Evolutionary conservation across 2,113 vertebrate species (phyloP), one percentile per base, ranked within the genome.

Genomic region (Elachura formosa): DNA sequence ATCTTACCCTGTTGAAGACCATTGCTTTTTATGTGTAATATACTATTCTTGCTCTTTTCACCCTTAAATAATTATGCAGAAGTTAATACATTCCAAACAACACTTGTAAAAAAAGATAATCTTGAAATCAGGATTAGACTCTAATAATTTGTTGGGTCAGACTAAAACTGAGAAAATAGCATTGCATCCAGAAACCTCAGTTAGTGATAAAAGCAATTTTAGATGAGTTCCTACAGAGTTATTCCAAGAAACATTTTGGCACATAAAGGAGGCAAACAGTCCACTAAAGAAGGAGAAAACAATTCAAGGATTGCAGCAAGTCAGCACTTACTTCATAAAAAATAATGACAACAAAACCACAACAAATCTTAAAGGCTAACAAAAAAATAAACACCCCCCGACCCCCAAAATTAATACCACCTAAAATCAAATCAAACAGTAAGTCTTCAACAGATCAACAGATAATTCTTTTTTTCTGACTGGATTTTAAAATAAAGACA

Each of bases 341-440:
- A 76, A 52, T 13, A n/a, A 49, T 14, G 6, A 38, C 2, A 61
- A 38, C 8, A 84, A 52, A n/a, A 49, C 5, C 6, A 34, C 59
- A 51, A 43, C 5, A 48, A 63, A 40, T 8, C 10, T 21, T 26
- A 24, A 82, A 89, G 18, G 24, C 7, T 7, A 9, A n/a, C n/a
- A n/a, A 63, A 36, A 11, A 58, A 17, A 7, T 1, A 63, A 52
- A 28, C 0, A 55, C 6, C 0, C 16, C 5, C 23, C 1, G 8
- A 11, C 29, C 6, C 0, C 6, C 5, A 9, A 52, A 34, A 78
- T 0, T 4, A 45, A 12, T 31, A 4, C 4, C 1, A 46, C 5
- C 2, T 55, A 46, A 54, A 31, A 56, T 9, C 52, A 16, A 80
- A 51, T 41, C 28, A 69, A 66, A 23, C 12, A 77, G 21, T 69